Evolutionary conservation across 2,888 invertebrate species (phyloP), one percentile per base, ranked within the genome.

Genomic region (Drosophila rellima): DNA sequence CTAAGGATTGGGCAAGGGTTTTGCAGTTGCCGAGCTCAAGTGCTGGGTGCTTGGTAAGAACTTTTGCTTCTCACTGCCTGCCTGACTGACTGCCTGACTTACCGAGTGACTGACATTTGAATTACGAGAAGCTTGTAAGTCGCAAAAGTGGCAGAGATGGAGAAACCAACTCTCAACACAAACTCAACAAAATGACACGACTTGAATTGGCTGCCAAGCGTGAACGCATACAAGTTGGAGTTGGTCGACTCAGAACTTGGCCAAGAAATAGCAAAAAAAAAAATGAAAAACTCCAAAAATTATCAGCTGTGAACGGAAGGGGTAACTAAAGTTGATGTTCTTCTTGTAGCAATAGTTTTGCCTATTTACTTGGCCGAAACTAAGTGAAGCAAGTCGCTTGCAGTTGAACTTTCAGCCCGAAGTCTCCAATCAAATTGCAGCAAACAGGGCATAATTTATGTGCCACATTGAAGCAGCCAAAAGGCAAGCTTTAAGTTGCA

Each of bases 171-270:
- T 82, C 88, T 88, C 85, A 85, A 88, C 82, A 85, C 82, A 82
- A 82, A 82, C 88, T 88, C 82, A 82, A 82, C 80, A 82, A 82
- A 88, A 79, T 82, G 82, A 82, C 88, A 82, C 88, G 82, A 82
- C 82, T 82, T 88, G 88, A 82, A 88, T 82, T 88, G 82, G 82
- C 82, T 85, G 82, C 82, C 88, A 82, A 82, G 88, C 82, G 85
- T 82, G 85, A 82, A 85, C 86, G 82, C 88, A 82, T 85, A 88
- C 82, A 82, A 82, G 75, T 87, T 75, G 82, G 66, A 78, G 69
- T 68, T 70, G 78, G 84, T 65, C 81, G 75, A 78, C 68, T 51
- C 66, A 40, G 52, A 67, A 82, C 80, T 79, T 61, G 76, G 66
- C 79, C 79, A 72, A 73, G 72, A 75, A 69, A 69, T 18, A 56